Evolutionary conservation across 1,140 invertebrate genomes (phyloP), one percentile per base, ranked within the genome.

Genomic region (Mizuhopecten yessoensis): DNA sequence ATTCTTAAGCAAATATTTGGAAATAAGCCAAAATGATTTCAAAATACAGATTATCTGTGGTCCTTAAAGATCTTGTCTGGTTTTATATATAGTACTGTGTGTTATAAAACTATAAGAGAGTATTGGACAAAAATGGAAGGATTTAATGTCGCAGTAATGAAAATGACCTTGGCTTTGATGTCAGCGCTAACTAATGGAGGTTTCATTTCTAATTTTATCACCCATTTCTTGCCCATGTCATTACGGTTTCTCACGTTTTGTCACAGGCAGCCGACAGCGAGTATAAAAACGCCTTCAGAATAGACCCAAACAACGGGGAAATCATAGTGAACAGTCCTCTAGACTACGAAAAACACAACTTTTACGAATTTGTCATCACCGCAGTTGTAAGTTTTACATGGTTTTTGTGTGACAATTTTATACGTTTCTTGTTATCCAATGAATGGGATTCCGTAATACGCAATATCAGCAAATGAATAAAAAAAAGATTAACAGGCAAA

Each of bases 321-420:
- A 94, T 95, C 17, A 94, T 87, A 15, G 86, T 95, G 15, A 93
- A 90, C 10, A 90, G 88, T 23, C 34, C 88, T 20, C 90, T 95
- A 36, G 94, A 95, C 87, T 95, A 95, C 92, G 95, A 95, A 87
- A 93, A 93, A 87, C 95, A 95, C 87, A 95, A 93, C 49, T 95
- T 94, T 42, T 95, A 95, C 90, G 93, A 94, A 87, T 95, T 95
- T 90, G 91, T 93, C 87, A 93, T 95, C 23, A 94, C 87, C n/a
- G 94, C 94, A 39, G 90, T 92, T 90, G 95, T 95, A 92, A 91
- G 93, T 87, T 15, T 88, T n/a, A 39, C 45, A 49, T 20, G 20
- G 20, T 49, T 49, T 49, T 49, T 88, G 17, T 20, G 36, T 39
- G 36, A 39, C 36, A 7, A 39, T 39, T 39, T n/a, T 39, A 13